A percentile compares a stretch with the other conserved stretches of the same genome.
phyloP scores from a whole-genome alignment of 2,888 invertebrate genomes.

The Brenthis hecate region DNA sequence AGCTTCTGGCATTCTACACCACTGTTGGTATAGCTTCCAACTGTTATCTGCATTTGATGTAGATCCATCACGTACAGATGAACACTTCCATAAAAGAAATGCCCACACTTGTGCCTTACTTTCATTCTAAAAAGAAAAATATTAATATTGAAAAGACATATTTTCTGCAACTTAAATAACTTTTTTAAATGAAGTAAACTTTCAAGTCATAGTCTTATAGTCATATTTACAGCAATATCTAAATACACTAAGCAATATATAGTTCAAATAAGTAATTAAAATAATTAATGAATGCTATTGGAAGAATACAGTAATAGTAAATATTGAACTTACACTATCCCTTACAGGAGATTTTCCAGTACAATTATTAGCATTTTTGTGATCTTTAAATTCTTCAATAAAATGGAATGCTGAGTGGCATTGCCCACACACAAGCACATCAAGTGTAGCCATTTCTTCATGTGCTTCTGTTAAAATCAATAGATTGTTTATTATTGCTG shows the following conservation, averaged over 20 bases:
- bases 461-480: slow-evolving; percentile 83
- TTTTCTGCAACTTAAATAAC: neutral
- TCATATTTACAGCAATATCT: too few relatives aligned
- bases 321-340: slow-evolving; percentile 82
- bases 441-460: slow-evolving; percentile 88
- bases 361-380: slow-evolving; percentile 84
- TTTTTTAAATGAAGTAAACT: too few relatives aligned
- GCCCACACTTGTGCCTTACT: slow-evolving; percentile 93
- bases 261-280: too few relatives aligned
- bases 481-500: neutral
- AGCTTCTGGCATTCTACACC: slow-evolving; percentile 90
- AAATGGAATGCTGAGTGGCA: slow-evolving; percentile 91
- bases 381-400: slow-evolving; percentile 89
- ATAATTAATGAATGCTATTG: neutral
- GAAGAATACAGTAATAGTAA: slow-evolving; percentile 7
- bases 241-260: too few relatives aligned
- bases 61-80: slow-evolving; percentile 70
- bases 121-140: slow-evolving; percentile 79
- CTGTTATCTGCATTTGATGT: slow-evolving; percentile 83
- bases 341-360: slow-evolving; percentile 84
- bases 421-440: slow-evolving; percentile 92
- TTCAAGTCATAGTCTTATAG: too few relatives aligned
- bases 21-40: slow-evolving; percentile 91
- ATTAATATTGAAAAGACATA: neutral
- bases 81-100: slow-evolving; percentile 89